Evolutionary conservation across 2,888 invertebrate genomes (phyloP), one percentile per base, ranked within the genome.

Genomic region (Trissolcus japonicus): DNA sequence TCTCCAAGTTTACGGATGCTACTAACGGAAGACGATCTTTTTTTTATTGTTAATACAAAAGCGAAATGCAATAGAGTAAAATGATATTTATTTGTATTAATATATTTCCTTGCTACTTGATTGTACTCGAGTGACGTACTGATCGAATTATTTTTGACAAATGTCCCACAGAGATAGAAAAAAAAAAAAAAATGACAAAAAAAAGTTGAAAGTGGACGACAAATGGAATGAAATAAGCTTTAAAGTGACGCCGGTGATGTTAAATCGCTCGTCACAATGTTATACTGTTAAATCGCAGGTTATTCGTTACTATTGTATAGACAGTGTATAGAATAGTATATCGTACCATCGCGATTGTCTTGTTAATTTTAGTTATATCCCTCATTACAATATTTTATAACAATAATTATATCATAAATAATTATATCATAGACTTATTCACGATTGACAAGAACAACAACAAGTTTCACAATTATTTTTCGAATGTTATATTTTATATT

Each of bases 251-350:
- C 14, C 35, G 69, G 65, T 78, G 73, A 79, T 78, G 73, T 76
- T 69, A 25, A 69, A 80, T 69, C 62, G 79, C 51, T 79, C 68
- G 78, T 80, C 71, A 69, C 73, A 72, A 76, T 78, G 78, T 80
- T 78, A 72, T 74, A 76, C 65, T 78, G 78, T 78, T 80, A 74
- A 56, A 69, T 68, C 69, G 57, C 69, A 76, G 75, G 72, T 77
- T 79, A 75, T 78, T 73, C 77, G 80, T 80, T 80, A 78, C 74
- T 69, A 77, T 81, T 84, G 83, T 83, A 84, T 83, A 83, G 79
- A 83, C 80, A 79, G 76, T 82, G 83, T 82, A 83, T 81, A 84
- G 81, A 79, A 79, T 80, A 82, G 78, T 75, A 75, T 78, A 72
- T 78, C n/a, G n/a, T n/a, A n/a, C 80, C 74, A 77, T 79, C 72